Evolutionary conservation across 2,888 invertebrate species (phyloP).

Genomic region (Cosmopolites sordidus): DNA sequence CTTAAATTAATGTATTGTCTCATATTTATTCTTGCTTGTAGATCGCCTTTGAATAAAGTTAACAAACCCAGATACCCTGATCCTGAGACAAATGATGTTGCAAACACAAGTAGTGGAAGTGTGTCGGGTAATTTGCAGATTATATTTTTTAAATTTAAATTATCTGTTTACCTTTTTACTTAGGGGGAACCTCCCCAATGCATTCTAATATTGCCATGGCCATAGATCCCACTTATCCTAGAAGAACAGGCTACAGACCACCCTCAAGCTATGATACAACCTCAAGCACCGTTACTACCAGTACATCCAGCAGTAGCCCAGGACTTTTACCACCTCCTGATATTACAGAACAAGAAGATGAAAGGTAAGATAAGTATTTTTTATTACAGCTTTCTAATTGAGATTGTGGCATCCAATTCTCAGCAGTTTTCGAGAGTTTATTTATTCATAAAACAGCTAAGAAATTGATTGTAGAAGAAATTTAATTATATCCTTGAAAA

Average conservation of each 20-base stretch:
- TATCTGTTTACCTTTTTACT: background rate
- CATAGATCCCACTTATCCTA: constrained; percentile 62
- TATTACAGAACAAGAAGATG: constrained; percentile 47
- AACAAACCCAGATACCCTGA: constrained; percentile 45
- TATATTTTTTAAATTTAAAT: background rate
- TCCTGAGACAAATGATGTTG: constrained; percentile 36
- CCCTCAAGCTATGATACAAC: constrained; percentile 43
- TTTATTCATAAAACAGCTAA: too few species aligned
- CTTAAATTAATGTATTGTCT: background rate
- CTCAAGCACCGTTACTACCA: constrained; percentile 43
- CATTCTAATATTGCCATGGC: constrained; percentile 61
- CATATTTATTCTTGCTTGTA: constrained; percentile 19
- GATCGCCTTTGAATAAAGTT: constrained; percentile 38
- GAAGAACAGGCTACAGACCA: constrained; percentile 37
- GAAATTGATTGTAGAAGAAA: too few species aligned
- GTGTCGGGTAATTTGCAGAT: constrained; percentile 24
- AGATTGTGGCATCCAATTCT: too few species aligned
- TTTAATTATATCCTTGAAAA: too few species aligned
- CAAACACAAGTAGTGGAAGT: constrained; percentile 25
- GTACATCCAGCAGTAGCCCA: constrained; percentile 43
- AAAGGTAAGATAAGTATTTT: constrained; percentile 28
- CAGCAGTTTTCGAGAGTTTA: too few species aligned
- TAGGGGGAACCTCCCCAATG: constrained; percentile 23
- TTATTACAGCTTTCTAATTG: too few species aligned
- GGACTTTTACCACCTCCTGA: constrained; percentile 40